Conservation (phyloP, 2,888 invertebrate genomes). For the Drosophila mettleri region DNA sequence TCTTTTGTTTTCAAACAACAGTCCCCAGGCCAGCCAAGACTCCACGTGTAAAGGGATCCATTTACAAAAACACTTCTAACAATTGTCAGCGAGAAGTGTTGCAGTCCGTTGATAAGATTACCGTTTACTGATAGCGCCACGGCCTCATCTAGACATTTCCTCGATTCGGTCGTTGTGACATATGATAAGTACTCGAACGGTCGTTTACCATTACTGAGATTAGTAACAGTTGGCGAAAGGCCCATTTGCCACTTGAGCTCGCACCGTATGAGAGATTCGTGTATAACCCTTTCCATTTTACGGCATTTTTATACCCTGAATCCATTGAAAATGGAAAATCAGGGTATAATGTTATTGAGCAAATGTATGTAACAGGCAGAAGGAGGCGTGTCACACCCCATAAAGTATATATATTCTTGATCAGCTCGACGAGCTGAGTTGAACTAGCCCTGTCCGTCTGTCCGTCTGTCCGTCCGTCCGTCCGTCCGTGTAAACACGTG, state of each 20-base stretch:
- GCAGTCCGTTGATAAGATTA: conserved; percentile 66
- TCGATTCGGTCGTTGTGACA: conserved; percentile 47
- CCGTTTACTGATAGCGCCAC: conserved; percentile 51
- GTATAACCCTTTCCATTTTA: background rate
- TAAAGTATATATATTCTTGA: no score
- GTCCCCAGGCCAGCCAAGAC: conserved; percentile 1
- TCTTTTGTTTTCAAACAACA: conserved; percentile 61
- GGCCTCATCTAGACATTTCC: conserved; percentile 45
- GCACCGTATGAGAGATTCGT: conserved; percentile 4
- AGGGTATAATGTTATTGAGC: no score
- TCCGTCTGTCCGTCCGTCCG: no score
- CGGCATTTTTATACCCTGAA: no score
- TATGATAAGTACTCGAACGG: conserved; percentile 62
- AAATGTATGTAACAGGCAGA: no score
- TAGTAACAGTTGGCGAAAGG: conserved; percentile 27
- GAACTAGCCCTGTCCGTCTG: no score
- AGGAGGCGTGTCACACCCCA: no score
- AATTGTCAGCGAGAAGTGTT: conserved; percentile 71
- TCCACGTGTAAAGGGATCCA: background rate
- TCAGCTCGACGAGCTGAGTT: no score
- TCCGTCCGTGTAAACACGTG: no score
- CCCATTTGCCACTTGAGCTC: conserved; percentile 43
- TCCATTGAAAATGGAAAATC: no score
- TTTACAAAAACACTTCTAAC: conserved; percentile 61
- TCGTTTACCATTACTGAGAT: conserved; percentile 57